Percentiles rank a stretch among this genome's conserved stretches.
Conservation (phyloP, 2,797 vertebrate genomes). For the Chrysocyon brachyurus region DNA sequence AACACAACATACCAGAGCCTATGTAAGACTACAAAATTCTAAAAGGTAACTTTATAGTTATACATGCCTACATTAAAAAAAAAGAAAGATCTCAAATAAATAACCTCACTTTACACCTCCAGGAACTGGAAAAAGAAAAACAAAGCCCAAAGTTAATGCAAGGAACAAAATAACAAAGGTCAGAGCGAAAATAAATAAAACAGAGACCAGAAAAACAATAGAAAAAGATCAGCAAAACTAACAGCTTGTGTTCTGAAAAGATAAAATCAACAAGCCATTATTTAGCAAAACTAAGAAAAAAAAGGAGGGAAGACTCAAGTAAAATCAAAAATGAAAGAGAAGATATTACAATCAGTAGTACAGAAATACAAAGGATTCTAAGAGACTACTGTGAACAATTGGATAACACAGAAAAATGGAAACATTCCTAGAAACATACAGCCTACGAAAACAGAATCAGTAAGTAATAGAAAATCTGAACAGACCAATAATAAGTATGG, state of each 20-base stretch:
- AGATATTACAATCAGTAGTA: background rate
- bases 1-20: background rate
- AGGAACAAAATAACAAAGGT: background rate
- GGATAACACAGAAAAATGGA: background rate
- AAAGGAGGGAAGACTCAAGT: background rate
- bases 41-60: background rate
- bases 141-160: background rate
- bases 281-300: background rate
- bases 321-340: background rate
- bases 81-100: background rate
- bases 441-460: background rate
- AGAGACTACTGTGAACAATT: background rate
- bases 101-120: background rate
- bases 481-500: background rate
- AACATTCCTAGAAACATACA: background rate
- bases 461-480: background rate
- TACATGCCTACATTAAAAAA: background rate
- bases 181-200: background rate
- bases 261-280: background rate
- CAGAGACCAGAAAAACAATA: background rate
- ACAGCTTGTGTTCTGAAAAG: background rate
- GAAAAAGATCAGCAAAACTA: background rate
- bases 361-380: background rate
- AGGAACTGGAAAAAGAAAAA: background rate
- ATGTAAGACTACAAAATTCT: background rate